Base-by-base conservation (phyloP, 2,797 vertebrate genomes). In the Synaphobranchus kaupii region DNA sequence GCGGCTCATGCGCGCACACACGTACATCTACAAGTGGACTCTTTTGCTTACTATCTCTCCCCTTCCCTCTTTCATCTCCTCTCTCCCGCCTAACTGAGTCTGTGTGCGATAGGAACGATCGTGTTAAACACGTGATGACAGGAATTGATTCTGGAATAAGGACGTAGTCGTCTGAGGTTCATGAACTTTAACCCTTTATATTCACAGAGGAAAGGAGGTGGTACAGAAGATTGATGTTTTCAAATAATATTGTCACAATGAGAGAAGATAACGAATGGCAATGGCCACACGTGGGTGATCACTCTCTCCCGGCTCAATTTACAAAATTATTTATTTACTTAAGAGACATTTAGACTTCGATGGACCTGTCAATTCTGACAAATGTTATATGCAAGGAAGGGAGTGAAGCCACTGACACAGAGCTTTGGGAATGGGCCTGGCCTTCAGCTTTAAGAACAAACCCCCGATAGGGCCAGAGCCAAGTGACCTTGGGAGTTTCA, bases 401-500 rank as follows among this genome's bases (percentile, higher is more conserved):
- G 68, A 39, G 68, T 39, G 31, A 39, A 73, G 73, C 13, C 20
- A 15, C 39, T 20, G 44, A 68, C 39, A 0, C 6, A 4, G 85
- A 78, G 31, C 47, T 17, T 83, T 50, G 50, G 12, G 17, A 22
- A 86, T 12, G 17, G 66, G 25, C 50, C 34, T 8, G 34, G 50
- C 66, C 58, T 78, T 58, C 54, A 78, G 39, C 44, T 80, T 71
- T 68, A 58, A 86, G 84, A 78, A 34, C 28, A 84, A 39, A 39
- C 84, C 68, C 84, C 0, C 17, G 22, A 5, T 17, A 25, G 34
- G 90, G 89, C 93, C 87, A 86, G 47, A 39, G 78, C 83, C 85
- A 90, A 87, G 34, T 93, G 93, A 92, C 94, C 93, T 93, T 93
- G 91, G 87, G 91, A 90, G 91, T 90, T 90, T 85, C 93, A 87